A percentile compares a stretch with the other conserved stretches of the same genome.
Evolutionary conservation across 1,140 invertebrate genomes (phyloP).

Genomic region (Teleogryllus occipitalis): DNA sequence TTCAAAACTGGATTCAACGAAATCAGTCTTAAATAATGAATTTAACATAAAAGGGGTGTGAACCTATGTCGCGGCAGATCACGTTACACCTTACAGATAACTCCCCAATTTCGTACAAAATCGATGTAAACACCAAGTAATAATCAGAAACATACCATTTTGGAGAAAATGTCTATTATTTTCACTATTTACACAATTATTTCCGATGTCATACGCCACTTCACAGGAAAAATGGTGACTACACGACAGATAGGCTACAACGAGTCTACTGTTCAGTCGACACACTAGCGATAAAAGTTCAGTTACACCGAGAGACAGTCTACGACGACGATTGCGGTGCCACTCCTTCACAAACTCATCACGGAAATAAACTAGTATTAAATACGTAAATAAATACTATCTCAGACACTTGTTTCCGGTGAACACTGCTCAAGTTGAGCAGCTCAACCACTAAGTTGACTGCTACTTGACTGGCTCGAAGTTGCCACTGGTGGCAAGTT

Average conservation of each 20-base stretch:
- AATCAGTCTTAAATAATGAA: background rate
- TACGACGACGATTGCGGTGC: too few species aligned
- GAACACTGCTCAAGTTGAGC: too few species aligned
- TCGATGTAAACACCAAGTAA: background rate
- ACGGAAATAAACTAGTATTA: too few species aligned
- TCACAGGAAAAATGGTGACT: slow-evolving; percentile 16
- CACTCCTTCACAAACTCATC: too few species aligned
- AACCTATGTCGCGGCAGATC: background rate
- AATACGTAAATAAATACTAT: too few species aligned
- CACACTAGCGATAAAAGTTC: background rate
- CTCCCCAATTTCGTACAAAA: background rate
- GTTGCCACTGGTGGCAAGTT: too few species aligned
- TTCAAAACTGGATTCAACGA: too few species aligned
- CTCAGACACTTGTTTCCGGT: too few species aligned
- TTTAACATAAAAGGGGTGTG: slow-evolving; percentile 13
- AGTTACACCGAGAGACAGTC: background rate
- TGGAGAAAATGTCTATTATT: background rate
- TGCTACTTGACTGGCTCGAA: too few species aligned
- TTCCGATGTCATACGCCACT: slow-evolving; percentile 14
- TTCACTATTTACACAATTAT: slow-evolving; percentile 17
- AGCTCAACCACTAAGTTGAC: too few species aligned
- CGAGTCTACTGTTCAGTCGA: background rate
- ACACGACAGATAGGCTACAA: slow-evolving; percentile 11
- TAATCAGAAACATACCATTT: slow-evolving; percentile 7
- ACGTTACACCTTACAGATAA: background rate